Conservation (phyloP, 2,113 vertebrate species). For the Rousettus leschenaultii region DNA sequence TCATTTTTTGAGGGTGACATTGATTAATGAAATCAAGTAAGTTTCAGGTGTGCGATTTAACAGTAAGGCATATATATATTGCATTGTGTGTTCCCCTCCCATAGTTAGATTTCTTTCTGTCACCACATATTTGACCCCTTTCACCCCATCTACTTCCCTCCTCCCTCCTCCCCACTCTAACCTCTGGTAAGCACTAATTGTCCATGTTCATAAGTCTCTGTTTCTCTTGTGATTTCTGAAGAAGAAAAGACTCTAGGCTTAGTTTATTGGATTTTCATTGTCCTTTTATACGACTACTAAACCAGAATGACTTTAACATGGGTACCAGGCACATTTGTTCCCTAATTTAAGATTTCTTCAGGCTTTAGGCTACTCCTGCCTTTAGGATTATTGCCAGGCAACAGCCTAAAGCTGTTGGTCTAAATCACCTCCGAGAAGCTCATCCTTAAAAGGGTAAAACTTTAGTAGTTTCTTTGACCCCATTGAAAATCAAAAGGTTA, state of each 20-base stretch:
- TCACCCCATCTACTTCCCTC: too few species aligned
- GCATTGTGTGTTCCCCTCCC: too few species aligned
- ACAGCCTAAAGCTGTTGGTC: slow-evolving; percentile 2
- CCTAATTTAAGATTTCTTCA: slow-evolving; percentile 40
- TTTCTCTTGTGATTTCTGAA: neutral
- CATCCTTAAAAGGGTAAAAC: slow-evolving; percentile 35
- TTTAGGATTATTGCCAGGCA: slow-evolving; percentile 42
- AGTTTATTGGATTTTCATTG: neutral
- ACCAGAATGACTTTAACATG: slow-evolving; percentile 16
- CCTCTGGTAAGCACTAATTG: too few species aligned
- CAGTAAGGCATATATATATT: too few species aligned
- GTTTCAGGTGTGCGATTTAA: too few species aligned
- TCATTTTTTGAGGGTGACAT: too few species aligned
- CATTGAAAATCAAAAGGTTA: neutral
- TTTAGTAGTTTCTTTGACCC: slow-evolving; percentile 33
- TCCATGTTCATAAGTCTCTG: too few species aligned
- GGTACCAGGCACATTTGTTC: slow-evolving; percentile 19
- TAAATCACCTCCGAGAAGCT: neutral
- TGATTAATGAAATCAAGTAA: too few species aligned
- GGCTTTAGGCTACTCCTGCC: neutral
- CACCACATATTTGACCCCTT: too few species aligned
- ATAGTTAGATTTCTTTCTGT: too few species aligned
- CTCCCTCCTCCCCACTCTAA: too few species aligned
- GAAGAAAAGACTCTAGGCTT: neutral
- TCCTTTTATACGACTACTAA: slow-evolving; percentile 1